These are phyloP conservation scores for Bufotes viridis DNA, from an alignment of 2,797 vertebrate species.

Conservation along the genomic window DNA sequence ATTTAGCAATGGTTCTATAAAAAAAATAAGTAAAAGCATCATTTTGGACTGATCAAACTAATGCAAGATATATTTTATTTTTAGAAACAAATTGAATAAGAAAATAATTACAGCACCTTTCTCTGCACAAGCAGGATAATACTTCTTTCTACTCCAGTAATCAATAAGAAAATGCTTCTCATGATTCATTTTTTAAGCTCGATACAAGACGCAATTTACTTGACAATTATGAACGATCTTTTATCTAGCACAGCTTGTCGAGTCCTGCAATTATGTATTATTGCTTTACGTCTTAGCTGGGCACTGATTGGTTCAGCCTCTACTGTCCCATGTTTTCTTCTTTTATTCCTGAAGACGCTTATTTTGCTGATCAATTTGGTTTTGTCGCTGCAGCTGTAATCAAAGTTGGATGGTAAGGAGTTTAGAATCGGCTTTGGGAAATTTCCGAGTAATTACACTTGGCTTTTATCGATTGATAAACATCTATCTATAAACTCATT, in stretches of 20 bases:
- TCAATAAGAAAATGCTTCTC: slow-evolving; percentile 64
- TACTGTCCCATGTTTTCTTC: slow-evolving; percentile 31
- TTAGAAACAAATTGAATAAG: slow-evolving; percentile 45
- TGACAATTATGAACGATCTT: slow-evolving; percentile 64
- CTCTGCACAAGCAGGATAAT: slow-evolving; percentile 54
- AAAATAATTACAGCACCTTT: slow-evolving; percentile 57
- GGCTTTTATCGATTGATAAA: slow-evolving; percentile 54
- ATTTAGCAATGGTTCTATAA: not conserved
- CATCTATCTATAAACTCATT: slow-evolving; percentile 54
- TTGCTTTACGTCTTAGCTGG: slow-evolving; percentile 54
- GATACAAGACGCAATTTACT: slow-evolving; percentile 63
- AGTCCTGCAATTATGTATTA: slow-evolving; percentile 63
- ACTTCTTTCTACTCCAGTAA: slow-evolving; percentile 60
- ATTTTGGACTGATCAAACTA: slow-evolving; percentile 35
- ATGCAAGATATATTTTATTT: slow-evolving; percentile 51
- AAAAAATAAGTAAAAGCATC: slow-evolving; percentile 19
- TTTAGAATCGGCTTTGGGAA: slow-evolving; percentile 49
- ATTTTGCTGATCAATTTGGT: slow-evolving; percentile 62
- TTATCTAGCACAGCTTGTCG: slow-evolving; percentile 60
- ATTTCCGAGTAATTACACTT: slow-evolving; percentile 60
- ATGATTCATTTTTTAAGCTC: slow-evolving; percentile 64
- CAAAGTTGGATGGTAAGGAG: slow-evolving; percentile 48
- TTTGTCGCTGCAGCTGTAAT: slow-evolving; percentile 44
- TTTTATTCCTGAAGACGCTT: slow-evolving; percentile 42
- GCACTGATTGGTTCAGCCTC: slow-evolving; percentile 47